Base-by-base conservation (phyloP, 2,797 vertebrate species). In the Neostethus bicornis region DNA sequence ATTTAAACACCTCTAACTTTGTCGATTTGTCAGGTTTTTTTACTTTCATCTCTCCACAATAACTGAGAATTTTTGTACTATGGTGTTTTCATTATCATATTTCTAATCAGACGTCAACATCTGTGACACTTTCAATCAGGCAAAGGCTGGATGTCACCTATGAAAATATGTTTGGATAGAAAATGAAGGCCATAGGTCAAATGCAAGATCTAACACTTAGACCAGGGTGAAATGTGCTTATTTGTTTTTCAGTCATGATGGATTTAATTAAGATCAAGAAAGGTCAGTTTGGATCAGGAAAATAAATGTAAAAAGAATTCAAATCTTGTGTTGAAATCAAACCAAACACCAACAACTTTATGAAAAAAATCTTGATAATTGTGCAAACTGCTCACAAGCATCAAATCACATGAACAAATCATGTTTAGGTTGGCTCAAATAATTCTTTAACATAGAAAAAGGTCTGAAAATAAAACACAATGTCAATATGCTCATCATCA, bases 181-280 rank as follows among this genome's bases (percentile, higher is more conserved):
- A 94, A 93, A 93, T 90, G 77, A 91, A 91, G 95, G 93, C 95
- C 92, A 94, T 80, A 90, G 94, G 91, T 95, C 90, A 57, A 12
- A 7, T 50, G 85, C 80, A 70, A 78, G 85, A 87, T 89, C 74
- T 87, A 77, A 73, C 86, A 93, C 92, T 92, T 93, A 96, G 95
- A 91, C 81, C 85, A 84, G 85, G 89, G 93, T 93, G 93, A 94
- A 94, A 95, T 93, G 92, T 92, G 93, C 90, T 91, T 93, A 91
- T 95, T 95, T 95, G 91, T 94, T 95, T 95, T 94, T 88, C 66
- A 93, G 93, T 92, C 89, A 87, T 85, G 91, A 90, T 92, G 90
- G 93, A 91, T 94, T 95, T 94, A 89, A 91, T 94, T 92, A 93
- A 89, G 92, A 87, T 84, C 86, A 66, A 73, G 91, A 96, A 96